Base-by-base conservation (phyloP, 2,797 vertebrate species). In the Acanthurus lineatus region DNA sequence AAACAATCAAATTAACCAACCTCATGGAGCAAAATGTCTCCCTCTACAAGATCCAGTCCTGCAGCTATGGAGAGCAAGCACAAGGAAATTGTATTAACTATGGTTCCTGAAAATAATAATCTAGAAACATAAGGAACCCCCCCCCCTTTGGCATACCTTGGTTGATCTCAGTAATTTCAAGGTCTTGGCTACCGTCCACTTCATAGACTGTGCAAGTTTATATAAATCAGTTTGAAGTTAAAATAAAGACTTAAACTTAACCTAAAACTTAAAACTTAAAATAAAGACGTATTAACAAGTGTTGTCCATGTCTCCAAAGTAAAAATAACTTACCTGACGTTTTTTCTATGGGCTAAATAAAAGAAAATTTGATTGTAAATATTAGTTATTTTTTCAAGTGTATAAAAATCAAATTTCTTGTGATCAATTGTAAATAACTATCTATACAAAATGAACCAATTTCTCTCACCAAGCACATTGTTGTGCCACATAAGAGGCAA, bases 141-240 rank as follows among this genome's bases (percentile, higher is more conserved):
- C 28, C 28, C n/a, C 22, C 1, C 7, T 38, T 49, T 3, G 32
- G 12, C 59, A 75, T 88, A 98, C 98, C 97, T 96, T 97, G 93
- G 86, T 99, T 99, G 81, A 99, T 97, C 84, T 98, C 95, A 47
- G 98, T 97, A 90, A 99, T 97, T 84, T 99, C 97, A 53, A 63
- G 91, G 75, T 97, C 94, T 65, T 82, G 83, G 89, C 96, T 97
- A 63, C 86, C 93, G 15, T 99, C 98, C 52, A 98, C 66, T 16
- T 98, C 95, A 88, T 94, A 88, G 76, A 96, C 95, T 97, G 91
- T 83, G 89, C 25, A 44, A 70, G 25, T 4, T 7, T 6, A 59
- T 11, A 35, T 32, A 1, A 61, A 0, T 19, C 2, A 49, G 65
- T 32, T 32, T 32, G 2, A 32, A 32, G 28, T 28, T 44, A n/a